Conservation (phyloP, 2,797 vertebrate species). For the Phalloptychus januarius region DNA sequence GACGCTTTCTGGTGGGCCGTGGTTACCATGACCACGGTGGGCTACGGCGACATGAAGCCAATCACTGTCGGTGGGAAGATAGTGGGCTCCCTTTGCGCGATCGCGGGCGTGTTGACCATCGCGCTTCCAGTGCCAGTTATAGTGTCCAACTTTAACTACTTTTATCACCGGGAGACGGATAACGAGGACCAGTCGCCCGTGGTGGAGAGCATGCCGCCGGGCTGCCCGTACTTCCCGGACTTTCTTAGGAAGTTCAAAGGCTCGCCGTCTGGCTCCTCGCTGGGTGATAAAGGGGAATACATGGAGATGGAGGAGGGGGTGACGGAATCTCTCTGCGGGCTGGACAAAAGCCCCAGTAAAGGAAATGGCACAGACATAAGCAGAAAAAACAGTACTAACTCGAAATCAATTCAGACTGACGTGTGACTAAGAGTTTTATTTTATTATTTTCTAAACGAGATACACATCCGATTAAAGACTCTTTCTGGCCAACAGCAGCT, state of each 20-base stretch:
- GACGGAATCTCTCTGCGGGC: conserved; percentile 94
- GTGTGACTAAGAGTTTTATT: conserved; percentile 84
- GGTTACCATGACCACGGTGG: conserved; percentile 99
- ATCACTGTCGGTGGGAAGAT: conserved; percentile 99
- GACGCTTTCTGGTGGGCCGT: conserved; percentile 99
- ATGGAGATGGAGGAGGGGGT: conserved; percentile 99
- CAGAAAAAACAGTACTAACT: conserved; percentile 92
- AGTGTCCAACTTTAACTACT: conserved; percentile 99
- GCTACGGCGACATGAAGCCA: conserved; percentile 99
- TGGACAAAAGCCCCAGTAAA: conserved; percentile 91
- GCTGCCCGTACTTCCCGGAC: conserved; percentile 90
- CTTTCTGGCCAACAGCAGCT: conserved; percentile 68
- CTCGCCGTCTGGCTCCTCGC: conserved; percentile 88
- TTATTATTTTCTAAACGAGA: conserved; percentile 43
- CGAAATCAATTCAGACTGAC: conserved; percentile 96
- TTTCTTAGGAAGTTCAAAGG: conserved; percentile 93
- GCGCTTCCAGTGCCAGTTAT: conserved; percentile 98
- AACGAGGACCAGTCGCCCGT: conserved; percentile 91
- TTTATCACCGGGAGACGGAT: conserved; percentile 98
- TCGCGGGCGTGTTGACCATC: conserved; percentile 97
- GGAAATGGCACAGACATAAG: conserved; percentile 93
- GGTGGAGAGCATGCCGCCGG: conserved; percentile 85
- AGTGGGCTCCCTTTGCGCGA: conserved; percentile 97
- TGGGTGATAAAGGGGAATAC: conserved; percentile 97
- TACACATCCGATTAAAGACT: conserved; percentile 55